Conservation (phyloP, 2,113 vertebrate species). For the Neodon shergylaensis region DNA sequence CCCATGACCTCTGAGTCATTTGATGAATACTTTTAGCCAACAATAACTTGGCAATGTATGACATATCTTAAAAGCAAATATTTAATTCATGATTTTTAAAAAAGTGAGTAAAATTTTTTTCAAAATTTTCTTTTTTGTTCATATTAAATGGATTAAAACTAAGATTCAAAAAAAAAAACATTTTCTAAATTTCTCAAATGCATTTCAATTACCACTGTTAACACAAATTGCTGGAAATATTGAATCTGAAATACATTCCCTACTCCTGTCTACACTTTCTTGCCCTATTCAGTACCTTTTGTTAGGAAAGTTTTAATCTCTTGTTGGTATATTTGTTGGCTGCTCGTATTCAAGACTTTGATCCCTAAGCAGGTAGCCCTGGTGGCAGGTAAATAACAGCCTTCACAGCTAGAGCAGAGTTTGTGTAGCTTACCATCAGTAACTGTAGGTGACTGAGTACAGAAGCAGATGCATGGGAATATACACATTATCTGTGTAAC, state of each 20-base stretch:
- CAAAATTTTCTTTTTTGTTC: neutral
- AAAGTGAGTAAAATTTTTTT: neutral
- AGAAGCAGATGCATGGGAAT: neutral
- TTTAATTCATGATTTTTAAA: neutral
- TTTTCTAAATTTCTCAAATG: slow-evolving; percentile 3
- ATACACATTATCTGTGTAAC: neutral
- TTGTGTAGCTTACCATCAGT: neutral
- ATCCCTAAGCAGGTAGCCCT: neutral
- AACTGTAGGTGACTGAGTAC: neutral
- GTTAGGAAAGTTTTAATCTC: neutral
- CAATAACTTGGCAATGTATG: neutral
- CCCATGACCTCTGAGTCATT: neutral
- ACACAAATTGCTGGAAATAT: neutral
- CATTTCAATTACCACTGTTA: neutral
- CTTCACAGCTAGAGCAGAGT: accelerated
- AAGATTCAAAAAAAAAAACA: neutral
- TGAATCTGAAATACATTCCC: neutral
- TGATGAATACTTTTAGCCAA: neutral
- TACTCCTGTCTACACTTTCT: neutral
- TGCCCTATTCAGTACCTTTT: neutral
- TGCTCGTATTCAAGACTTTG: neutral
- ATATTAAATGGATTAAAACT: neutral
- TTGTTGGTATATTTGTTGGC: neutral
- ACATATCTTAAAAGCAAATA: slow-evolving; percentile 14
- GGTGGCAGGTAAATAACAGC: neutral